A percentile compares a stretch with the other conserved stretches of the same genome.
phyloP scores from a whole-genome alignment of 2,797 vertebrate species.

The Platyrinchus mystaceus region DNA sequence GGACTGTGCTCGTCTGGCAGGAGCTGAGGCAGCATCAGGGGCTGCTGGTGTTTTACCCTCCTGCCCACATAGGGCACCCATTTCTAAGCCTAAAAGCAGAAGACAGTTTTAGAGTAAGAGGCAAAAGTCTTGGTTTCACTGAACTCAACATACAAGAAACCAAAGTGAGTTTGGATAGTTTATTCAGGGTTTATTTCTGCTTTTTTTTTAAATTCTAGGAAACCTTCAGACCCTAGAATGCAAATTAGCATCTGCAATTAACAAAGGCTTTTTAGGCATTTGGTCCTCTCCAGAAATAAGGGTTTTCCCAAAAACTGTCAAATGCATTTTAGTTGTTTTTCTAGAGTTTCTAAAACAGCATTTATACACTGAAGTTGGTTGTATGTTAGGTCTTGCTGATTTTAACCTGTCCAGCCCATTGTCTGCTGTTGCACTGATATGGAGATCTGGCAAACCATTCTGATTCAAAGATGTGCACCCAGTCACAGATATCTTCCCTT shows the following conservation, averaged over 20 bases:
- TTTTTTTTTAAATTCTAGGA: not conserved
- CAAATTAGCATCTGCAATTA: not conserved
- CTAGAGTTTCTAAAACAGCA: not conserved
- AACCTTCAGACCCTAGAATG: not conserved
- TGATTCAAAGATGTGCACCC: not conserved
- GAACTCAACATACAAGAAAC: not conserved
- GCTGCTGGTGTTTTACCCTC: not conserved
- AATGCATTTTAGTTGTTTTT: not conserved
- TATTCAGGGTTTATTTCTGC: not conserved
- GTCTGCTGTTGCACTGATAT: not conserved
- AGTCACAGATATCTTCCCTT: not conserved
- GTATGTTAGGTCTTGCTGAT: not conserved
- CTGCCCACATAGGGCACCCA: rapidly evolving
- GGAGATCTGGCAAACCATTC: not conserved
- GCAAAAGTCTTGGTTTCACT: not conserved
- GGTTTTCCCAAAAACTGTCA: not conserved
- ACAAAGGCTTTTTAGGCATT: not conserved
- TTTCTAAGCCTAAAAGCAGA: not conserved
- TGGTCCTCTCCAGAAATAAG: not conserved
- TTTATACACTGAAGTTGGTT: not conserved
- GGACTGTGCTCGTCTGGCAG: not conserved
- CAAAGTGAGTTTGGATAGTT: not conserved
- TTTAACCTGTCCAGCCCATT: not conserved
- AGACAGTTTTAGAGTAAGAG: not conserved
- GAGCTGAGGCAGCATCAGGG: not conserved